Evolutionary conservation across 2,888 invertebrate genomes (phyloP).

Genomic region (Leptogaster cylindrica): DNA sequence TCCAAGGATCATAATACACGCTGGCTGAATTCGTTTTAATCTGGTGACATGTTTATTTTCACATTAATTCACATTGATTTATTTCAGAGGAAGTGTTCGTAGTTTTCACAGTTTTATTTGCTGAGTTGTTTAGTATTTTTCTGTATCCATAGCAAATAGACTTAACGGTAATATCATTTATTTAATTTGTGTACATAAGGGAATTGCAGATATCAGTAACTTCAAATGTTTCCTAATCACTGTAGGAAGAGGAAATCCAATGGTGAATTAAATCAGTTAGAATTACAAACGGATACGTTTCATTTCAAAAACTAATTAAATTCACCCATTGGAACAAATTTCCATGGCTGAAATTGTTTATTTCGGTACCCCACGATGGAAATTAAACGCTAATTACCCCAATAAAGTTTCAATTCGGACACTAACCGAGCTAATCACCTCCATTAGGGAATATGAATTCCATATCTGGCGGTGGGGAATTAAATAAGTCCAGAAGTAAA

Average conservation of each 20-base stretch:
- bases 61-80: conserved; percentile 12
- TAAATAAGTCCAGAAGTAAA: conserved; percentile 22
- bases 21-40: conserved; percentile 2
- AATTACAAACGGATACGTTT: no score
- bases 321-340: neutral
- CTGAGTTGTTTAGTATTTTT: no score
- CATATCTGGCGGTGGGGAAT: conserved; percentile 19
- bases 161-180: no score
- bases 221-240: no score
- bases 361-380: conserved; percentile 17
- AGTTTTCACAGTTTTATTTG: no score
- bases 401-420: conserved; percentile 35
- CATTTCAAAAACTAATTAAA: no score
- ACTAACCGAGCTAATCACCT: conserved; percentile 29
- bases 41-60: conserved; percentile 32
- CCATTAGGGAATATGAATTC: conserved; percentile 30
- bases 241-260: no score
- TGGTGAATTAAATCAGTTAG: no score
- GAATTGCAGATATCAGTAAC: no score
- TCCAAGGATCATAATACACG: neutral
- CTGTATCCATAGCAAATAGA: no score
- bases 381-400: conserved; percentile 30
- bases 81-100: no score
- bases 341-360: conserved; percentile 12
- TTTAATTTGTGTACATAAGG: no score